Percentiles rank a stretch among this genome's conserved stretches.
phyloP scores from a whole-genome alignment of 2,797 vertebrate species.

The Gallinago stenura region DNA sequence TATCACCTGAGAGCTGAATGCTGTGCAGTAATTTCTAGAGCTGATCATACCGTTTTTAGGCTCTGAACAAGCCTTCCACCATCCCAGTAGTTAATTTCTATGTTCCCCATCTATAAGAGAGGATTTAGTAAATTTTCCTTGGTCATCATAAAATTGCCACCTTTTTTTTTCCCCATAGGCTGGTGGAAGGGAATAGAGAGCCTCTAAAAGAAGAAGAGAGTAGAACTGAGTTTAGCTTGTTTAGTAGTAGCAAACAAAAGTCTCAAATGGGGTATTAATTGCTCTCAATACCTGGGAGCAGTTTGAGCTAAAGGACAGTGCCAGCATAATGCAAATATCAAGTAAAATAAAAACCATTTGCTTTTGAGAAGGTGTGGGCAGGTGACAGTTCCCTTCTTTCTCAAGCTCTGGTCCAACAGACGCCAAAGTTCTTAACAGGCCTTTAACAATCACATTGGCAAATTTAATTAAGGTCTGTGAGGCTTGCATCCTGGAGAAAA shows the following conservation, averaged over 20 bases:
- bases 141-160: too few species aligned
- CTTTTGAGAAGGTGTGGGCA: neutral
- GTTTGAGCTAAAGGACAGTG: neutral
- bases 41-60: neutral
- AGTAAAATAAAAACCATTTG: neutral
- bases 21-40: neutral
- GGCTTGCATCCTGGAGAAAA: slow-evolving; percentile 1
- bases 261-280: neutral
- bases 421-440: neutral
- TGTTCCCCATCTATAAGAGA: too few species aligned
- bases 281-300: neutral
- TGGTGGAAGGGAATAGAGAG: neutral
- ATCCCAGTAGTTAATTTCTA: too few species aligned
- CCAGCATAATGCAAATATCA: neutral
- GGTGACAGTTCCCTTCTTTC: neutral
- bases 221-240: neutral
- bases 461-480: neutral
- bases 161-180: too few species aligned
- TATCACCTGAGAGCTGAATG: neutral
- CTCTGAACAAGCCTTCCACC: neutral
- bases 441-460: neutral
- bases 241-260: neutral
- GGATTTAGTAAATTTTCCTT: too few species aligned
- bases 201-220: neutral
- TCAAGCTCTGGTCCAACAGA: neutral